phyloP scores from a whole-genome alignment of 2,888 invertebrate genomes.

The Merodon equestris region DNA sequence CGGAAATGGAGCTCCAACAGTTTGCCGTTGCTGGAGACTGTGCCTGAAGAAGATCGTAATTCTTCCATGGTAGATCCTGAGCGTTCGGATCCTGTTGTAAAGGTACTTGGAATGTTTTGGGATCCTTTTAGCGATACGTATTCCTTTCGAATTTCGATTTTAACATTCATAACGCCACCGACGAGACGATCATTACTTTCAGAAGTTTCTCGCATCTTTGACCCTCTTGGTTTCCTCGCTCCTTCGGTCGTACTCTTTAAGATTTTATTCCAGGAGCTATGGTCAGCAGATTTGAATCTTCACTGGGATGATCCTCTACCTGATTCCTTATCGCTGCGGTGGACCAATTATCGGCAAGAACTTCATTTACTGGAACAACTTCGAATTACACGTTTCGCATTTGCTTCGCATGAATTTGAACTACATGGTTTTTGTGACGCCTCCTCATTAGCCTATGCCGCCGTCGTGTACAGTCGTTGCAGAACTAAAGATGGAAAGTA shows the following conservation, averaged over 20 bases:
- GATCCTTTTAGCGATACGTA: background rate
- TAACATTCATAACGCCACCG: background rate
- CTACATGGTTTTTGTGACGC: too few relatives aligned
- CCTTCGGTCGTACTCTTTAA: slow-evolving; percentile 53
- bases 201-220: slow-evolving; percentile 40
- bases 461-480: too few relatives aligned
- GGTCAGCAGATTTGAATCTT: slow-evolving; percentile 20
- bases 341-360: too few relatives aligned
- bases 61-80: background rate
- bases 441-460: too few relatives aligned
- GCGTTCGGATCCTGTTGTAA: slow-evolving; percentile 2
- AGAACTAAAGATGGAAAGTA: too few relatives aligned
- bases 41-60: slow-evolving; percentile 6
- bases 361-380: too few relatives aligned
- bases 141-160: background rate
- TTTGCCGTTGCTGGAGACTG: too few relatives aligned
- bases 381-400: too few relatives aligned
- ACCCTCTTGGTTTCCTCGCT: slow-evolving; percentile 51
- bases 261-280: slow-evolving; percentile 57
- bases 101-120: slow-evolving; percentile 8
- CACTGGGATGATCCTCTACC: slow-evolving; percentile 49
- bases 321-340: too few relatives aligned
- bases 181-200: slow-evolving; percentile 5
- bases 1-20: too few relatives aligned
- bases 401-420: too few relatives aligned